Conservation (phyloP, 2,888 invertebrate genomes). For the Tortricodes alternella region DNA sequence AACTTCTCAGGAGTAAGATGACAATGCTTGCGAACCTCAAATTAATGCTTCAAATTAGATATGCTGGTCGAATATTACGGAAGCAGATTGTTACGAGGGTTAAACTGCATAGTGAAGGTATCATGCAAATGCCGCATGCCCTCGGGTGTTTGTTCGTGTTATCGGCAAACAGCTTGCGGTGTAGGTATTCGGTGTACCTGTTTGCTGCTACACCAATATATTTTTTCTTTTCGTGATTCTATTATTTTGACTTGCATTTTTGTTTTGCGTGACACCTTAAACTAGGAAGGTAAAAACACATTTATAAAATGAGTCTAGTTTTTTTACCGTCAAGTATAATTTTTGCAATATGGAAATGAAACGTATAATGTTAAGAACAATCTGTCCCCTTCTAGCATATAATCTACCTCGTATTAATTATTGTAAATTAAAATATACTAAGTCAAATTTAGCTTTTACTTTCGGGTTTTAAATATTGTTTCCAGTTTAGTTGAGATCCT, state of each 20-base stretch:
- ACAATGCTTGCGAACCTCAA: not conserved
- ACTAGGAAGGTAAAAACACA: too few species aligned
- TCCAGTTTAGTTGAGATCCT: constrained; percentile 14
- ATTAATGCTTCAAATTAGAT: not conserved
- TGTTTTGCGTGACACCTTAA: too few species aligned
- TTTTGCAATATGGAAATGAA: not conserved
- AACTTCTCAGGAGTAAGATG: not conserved
- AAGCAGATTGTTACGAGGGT: not conserved
- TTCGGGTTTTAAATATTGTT: constrained; percentile 3
- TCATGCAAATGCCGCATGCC: not conserved
- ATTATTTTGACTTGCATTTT: too few species aligned
- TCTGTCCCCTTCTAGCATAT: constrained; percentile 32
- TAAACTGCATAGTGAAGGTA: not conserved
- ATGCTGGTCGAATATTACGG: not conserved
- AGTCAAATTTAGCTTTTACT: constrained; percentile 1
- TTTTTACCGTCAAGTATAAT: not conserved
- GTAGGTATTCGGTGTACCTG: not conserved
- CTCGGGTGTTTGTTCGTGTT: not conserved
- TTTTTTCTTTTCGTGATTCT: too few species aligned
- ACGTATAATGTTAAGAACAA: constrained; percentile 1
- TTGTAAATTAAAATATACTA: constrained; percentile 30
- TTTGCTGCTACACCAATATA: too few species aligned
- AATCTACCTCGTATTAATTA: constrained; percentile 36
- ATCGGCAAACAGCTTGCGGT: not conserved
- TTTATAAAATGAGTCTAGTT: too few species aligned